phyloP scores from a whole-genome alignment of 2,113 vertebrate species.

The Eulemur rufifrons region DNA sequence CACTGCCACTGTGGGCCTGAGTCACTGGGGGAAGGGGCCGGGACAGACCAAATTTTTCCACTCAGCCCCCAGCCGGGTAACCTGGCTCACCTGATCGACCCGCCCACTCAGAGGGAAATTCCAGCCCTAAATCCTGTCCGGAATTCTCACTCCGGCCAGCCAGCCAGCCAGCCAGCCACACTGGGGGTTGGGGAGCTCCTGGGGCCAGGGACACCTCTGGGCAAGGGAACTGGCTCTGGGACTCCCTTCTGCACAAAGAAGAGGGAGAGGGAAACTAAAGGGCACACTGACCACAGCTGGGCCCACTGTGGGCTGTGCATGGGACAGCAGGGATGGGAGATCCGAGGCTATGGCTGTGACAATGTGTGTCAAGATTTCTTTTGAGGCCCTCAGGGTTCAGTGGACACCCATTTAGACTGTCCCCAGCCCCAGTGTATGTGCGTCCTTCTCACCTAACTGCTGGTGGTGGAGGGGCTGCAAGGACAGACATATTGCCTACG shows the following conservation, averaged over 20 bases:
- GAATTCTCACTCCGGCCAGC: constrained; percentile 33
- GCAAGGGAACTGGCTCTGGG: neutral
- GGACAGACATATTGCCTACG: neutral
- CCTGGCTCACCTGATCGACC: constrained; percentile 69
- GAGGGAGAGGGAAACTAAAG: neutral
- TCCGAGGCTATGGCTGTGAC: neutral
- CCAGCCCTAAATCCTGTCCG: constrained; percentile 63
- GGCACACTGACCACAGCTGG: neutral
- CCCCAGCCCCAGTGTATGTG: neutral
- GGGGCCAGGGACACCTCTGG: neutral
- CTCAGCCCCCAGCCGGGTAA: constrained; percentile 54
- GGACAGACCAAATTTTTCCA: constrained; percentile 71
- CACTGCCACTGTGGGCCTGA: constrained; percentile 53
- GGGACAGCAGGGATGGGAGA: neutral
- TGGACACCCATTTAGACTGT: neutral
- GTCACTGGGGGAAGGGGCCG: constrained; percentile 52
- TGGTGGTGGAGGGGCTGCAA: neutral
- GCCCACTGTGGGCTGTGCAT: neutral
- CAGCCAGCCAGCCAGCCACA: neutral
- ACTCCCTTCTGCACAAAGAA: neutral
- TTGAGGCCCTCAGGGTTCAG: neutral
- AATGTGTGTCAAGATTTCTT: neutral
- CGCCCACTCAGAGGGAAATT: constrained; percentile 74
- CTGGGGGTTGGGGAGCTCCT: neutral
- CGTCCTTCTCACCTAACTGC: neutral